Evolutionary conservation across 1,140 invertebrate genomes (phyloP).

Genomic region (Zaprionus kolodkinae): DNA sequence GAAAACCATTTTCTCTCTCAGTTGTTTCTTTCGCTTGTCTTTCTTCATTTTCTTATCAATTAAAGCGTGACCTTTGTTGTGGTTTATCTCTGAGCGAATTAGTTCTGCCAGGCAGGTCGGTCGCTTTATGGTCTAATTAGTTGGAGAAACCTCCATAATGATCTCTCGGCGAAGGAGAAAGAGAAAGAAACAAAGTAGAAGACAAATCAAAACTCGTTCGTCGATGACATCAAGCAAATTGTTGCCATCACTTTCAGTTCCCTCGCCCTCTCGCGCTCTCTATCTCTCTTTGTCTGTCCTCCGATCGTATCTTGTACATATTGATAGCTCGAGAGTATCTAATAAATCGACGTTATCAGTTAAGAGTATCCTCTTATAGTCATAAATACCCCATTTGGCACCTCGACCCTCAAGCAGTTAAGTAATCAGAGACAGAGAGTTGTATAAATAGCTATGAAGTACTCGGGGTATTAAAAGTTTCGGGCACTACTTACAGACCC

Average conservation of each 20-base stretch:
- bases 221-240: conserved; percentile 67
- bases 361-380: conserved; percentile 23
- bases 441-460: conserved; percentile 56
- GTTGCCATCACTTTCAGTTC: conserved; percentile 24
- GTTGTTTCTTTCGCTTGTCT: conserved; percentile 53
- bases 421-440: conserved; percentile 45
- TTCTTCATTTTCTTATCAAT: conserved; percentile 71
- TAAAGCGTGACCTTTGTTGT: conserved; percentile 82
- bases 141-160: conserved; percentile 69
- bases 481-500: not conserved
- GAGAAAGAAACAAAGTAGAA: conserved; percentile 20
- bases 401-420: conserved; percentile 54
- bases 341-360: conserved; percentile 66
- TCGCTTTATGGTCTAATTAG: conserved; percentile 80
- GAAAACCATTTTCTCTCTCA: conserved; percentile 37
- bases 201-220: conserved; percentile 39
- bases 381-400: conserved; percentile 56
- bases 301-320: conserved; percentile 1
- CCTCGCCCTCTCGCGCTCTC: not conserved
- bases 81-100: conserved; percentile 76
- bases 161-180: conserved; percentile 10
- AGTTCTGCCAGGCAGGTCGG: conserved; percentile 61
- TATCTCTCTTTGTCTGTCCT: conserved; percentile 5
- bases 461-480: conserved; percentile 8
- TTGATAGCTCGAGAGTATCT: conserved; percentile 8